Conservation (phyloP, 1,140 invertebrate genomes). For the Solenopsis fugax region DNA sequence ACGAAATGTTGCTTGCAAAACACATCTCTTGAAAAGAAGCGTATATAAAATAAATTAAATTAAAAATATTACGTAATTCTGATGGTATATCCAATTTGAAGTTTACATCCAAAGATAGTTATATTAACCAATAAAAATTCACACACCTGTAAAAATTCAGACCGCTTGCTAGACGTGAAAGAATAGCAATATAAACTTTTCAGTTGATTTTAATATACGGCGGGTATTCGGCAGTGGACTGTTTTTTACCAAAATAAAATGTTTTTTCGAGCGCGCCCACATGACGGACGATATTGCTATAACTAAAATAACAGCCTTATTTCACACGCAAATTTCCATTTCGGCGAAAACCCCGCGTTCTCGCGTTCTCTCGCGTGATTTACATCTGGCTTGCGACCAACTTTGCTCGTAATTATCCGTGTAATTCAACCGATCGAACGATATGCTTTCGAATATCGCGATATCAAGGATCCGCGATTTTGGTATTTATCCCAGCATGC, state of each 20-base stretch:
- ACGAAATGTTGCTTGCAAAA: background rate
- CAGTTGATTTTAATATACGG: conserved; percentile 53
- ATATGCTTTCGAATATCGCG: conserved; percentile 61
- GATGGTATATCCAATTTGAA: background rate
- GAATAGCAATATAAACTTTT: conserved; percentile 41
- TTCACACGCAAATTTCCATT: conserved; percentile 48
- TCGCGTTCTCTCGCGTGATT: conserved; percentile 31
- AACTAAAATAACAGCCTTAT: conserved; percentile 64
- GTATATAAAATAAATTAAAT: background rate
- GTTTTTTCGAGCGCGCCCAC: conserved; percentile 25
- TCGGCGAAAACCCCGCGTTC: conserved; percentile 26
- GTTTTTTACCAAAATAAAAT: conserved; percentile 49
- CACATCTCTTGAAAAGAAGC: background rate
- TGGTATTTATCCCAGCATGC: conserved; percentile 70
- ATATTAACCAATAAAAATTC: conserved; percentile 45
- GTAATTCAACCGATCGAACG: conserved; percentile 60
- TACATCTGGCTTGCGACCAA: conserved; percentile 58
- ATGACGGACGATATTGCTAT: conserved; percentile 41
- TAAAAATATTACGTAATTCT: conserved; percentile 17
- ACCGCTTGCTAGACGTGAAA: background rate
- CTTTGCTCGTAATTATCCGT: conserved; percentile 60
- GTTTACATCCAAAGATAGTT: background rate
- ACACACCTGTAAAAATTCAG: conserved; percentile 23
- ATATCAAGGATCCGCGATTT: conserved; percentile 72
- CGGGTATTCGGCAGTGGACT: conserved; percentile 31